Conservation (phyloP, 53 echinoderm and acorn worm species). For the Holothuria leucospilota region DNA sequence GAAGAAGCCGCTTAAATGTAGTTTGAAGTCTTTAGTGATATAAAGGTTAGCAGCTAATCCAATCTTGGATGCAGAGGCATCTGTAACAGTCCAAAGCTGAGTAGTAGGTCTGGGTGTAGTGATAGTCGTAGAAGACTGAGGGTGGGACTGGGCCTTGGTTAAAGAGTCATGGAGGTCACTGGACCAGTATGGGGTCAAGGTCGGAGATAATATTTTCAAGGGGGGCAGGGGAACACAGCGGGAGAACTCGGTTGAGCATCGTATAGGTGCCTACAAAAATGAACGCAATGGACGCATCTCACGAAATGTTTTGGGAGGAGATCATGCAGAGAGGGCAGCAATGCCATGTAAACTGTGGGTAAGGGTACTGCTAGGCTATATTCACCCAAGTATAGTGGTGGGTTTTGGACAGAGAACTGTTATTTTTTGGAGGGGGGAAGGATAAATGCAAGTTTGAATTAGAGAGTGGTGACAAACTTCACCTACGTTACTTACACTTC, state of each 20-base stretch:
- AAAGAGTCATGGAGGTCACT: constrained; percentile 36
- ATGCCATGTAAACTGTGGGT: constrained; percentile 65
- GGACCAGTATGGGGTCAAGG: constrained; percentile 52
- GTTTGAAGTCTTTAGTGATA: constrained; percentile 59
- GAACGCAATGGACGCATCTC: constrained; percentile 57
- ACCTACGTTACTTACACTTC: constrained; percentile 5
- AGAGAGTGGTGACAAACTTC: not conserved
- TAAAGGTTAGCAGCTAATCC: constrained; percentile 68
- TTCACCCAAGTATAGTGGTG: constrained; percentile 68
- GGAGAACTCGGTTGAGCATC: constrained; percentile 47
- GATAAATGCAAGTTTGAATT: constrained; percentile 48
- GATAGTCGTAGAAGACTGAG: constrained; percentile 22
- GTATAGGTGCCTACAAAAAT: constrained; percentile 68
- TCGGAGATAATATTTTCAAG: constrained; percentile 65
- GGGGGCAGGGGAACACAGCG: constrained; percentile 51
- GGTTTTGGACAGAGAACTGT: constrained; percentile 59
- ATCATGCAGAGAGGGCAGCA: constrained; percentile 55
- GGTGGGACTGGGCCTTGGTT: not conserved
- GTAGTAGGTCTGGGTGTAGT: constrained; percentile 43
- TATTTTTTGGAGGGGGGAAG: constrained; percentile 57
- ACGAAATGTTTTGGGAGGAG: constrained; percentile 40
- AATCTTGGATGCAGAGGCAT: constrained; percentile 61
- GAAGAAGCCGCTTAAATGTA: constrained; percentile 50
- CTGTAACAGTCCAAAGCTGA: constrained; percentile 75
- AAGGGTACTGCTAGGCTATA: constrained; percentile 59